Evolutionary conservation across 2,888 invertebrate genomes (phyloP), one percentile per base, ranked within the genome.

Genomic region (Lobophora halterata): DNA sequence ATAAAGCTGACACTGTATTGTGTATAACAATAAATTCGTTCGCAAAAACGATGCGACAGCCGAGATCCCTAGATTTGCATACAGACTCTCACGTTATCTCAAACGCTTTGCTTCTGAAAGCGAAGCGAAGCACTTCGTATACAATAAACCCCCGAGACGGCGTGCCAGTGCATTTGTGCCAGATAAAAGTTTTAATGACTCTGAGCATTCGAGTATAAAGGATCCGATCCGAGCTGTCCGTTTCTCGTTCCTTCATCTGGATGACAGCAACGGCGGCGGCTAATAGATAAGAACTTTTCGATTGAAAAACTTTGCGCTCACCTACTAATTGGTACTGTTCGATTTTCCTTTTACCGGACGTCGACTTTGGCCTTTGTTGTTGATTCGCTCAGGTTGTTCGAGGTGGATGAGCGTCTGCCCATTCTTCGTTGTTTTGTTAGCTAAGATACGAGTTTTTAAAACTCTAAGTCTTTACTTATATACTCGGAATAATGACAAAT

Each of bases 181-280:
- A 65, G 71, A 74, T 71, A 72, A 75, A 77, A 78, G 63, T 76
- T 78, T 77, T 74, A 77, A 76, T 76, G 73, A 74, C 66, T 66
- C 49, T 50, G 58, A 57, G 65, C 59, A 69, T 61, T 61, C 60
- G 61, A 66, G 64, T 61, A 65, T 73, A 71, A 69, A 71, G 59
- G 64, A 66, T 58, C 57, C 61, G 62, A 67, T 62, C 60, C 57
- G 56, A 43, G n/a, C n/a, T n/a, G n/a, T n/a, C n/a, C n/a, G n/a
- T n/a, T n/a, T n/a, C n/a, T 54, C 51, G 48, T 54, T 63, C 40
- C 59, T 65, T 66, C 58, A 65, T 60, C 55, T 46, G 57, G 58
- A 58, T 62, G 62, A 65, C 56, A 60, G 64, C 50, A 63, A 52
- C 59, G 54, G 58, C 55, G 57, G n/a, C n/a, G 48, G 47, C 60